Percentiles rank a stretch among this genome's conserved stretches.
Conservation (phyloP, 64 coral and sea anemone genomes). For the Montipora capricornis region DNA sequence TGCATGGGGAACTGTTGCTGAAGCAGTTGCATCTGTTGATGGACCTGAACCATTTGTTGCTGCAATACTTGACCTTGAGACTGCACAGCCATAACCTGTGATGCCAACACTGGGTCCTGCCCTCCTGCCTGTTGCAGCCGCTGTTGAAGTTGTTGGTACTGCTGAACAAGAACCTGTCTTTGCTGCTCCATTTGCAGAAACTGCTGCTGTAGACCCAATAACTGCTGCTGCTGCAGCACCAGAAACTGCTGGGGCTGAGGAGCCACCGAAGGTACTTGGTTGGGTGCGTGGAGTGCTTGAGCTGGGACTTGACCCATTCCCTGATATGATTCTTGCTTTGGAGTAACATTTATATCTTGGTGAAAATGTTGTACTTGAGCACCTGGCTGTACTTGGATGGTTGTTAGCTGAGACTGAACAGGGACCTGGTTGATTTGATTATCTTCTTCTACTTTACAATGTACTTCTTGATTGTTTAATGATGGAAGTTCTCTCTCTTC, state of each 20-base stretch:
- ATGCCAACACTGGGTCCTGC: slow-evolving; percentile 75
- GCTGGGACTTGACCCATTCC: background rate
- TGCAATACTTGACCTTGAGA: slow-evolving; percentile 86
- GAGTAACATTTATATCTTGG: background rate
- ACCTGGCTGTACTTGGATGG: background rate
- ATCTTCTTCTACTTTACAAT: background rate
- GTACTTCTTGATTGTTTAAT: background rate
- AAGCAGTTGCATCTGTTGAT: slow-evolving; percentile 85
- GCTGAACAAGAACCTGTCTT: slow-evolving; percentile 84
- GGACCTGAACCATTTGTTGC: slow-evolving; percentile 83
- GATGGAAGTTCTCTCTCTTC: background rate
- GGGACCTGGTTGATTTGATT: background rate
- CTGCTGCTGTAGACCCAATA: slow-evolving; percentile 68
- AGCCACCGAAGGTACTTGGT: slow-evolving; percentile 2
- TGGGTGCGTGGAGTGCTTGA: slow-evolving; percentile 10
- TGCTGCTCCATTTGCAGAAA: slow-evolving; percentile 93
- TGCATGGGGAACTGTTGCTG: slow-evolving; percentile 69
- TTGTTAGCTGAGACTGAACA: background rate
- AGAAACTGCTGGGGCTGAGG: slow-evolving; percentile 76
- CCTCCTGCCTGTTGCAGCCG: slow-evolving; percentile 87
- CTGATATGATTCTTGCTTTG: background rate
- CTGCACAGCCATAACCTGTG: slow-evolving; percentile 77
- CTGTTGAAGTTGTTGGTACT: slow-evolving; percentile 90
- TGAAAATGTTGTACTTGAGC: background rate
- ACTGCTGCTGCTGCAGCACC: slow-evolving; percentile 68